Evolutionary conservation across 2,888 invertebrate species (phyloP).

Genomic region (Meiosimyza platycephala): DNA sequence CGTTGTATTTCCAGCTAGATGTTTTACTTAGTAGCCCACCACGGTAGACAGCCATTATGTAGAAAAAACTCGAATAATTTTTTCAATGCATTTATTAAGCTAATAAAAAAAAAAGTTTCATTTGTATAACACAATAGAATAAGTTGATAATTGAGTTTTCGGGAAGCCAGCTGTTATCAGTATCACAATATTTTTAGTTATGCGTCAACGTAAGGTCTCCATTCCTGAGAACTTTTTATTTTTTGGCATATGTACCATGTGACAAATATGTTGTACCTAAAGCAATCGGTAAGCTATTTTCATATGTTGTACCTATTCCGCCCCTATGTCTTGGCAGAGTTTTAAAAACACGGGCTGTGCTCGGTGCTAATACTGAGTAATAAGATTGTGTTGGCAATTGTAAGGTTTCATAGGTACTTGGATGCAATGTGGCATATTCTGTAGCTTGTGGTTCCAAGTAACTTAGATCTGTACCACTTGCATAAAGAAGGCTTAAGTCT

Average conservation of each 20-base stretch:
- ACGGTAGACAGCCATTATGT: too few relatives aligned
- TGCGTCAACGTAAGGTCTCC: too few relatives aligned
- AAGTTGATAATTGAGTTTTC: too few relatives aligned
- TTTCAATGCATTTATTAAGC: too few relatives aligned
- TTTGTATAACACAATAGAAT: too few relatives aligned
- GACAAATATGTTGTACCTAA: constrained; percentile 56
- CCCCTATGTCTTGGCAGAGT: constrained; percentile 46
- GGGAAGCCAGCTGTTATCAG: too few relatives aligned
- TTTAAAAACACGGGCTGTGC: constrained; percentile 53
- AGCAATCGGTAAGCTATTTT: constrained; percentile 52
- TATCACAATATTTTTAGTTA: too few relatives aligned
- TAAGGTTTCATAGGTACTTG: constrained; percentile 46
- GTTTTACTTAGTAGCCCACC: too few relatives aligned
- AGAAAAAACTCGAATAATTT: too few relatives aligned
- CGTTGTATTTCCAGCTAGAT: too few relatives aligned
- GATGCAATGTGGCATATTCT: constrained; percentile 36
- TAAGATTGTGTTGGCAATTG: constrained; percentile 60
- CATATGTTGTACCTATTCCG: constrained; percentile 44
- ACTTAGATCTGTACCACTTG: not conserved
- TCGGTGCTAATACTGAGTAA: constrained; percentile 57
- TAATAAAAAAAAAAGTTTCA: too few relatives aligned
- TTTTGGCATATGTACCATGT: constrained; percentile 41
- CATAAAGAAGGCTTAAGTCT: not conserved
- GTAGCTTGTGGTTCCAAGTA: constrained; percentile 30
- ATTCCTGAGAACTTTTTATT: too few relatives aligned